A percentile compares a stretch with the other conserved stretches of the same genome.
These are phyloP conservation scores for Leptinotarsa juncta DNA, from an alignment of 2,888 invertebrate species.

Conservation along the genomic window DNA sequence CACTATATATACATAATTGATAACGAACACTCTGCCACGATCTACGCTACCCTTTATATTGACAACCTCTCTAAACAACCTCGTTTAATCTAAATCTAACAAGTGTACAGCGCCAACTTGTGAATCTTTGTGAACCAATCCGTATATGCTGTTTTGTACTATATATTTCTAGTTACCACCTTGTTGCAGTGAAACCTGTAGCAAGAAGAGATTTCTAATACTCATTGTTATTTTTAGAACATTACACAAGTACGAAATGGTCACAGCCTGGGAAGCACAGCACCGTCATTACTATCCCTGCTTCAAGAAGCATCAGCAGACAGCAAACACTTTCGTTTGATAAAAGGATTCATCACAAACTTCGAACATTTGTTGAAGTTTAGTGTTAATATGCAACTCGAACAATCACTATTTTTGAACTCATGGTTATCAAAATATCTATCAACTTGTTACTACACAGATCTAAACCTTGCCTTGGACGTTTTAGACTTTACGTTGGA, in stretches of 20 bases:
- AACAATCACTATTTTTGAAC: conserved; percentile 59
- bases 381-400: conserved; percentile 54
- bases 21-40: no score
- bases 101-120: no score
- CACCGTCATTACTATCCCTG: conserved; percentile 49
- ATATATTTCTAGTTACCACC: no score
- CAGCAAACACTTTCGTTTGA: conserved; percentile 53
- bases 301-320: conserved; percentile 54
- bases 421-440: conserved; percentile 60
- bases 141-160: no score
- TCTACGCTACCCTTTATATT: no score
- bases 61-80: no score
- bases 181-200: no score
- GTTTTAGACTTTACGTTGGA: conserved; percentile 54
- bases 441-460: conserved; percentile 55
- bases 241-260: conserved; percentile 52
- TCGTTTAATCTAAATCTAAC: no score
- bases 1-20: no score
- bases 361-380: conserved; percentile 53
- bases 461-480: conserved; percentile 55
- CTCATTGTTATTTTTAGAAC: background rate
- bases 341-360: conserved; percentile 56
- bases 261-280: conserved; percentile 51
- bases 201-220: no score
- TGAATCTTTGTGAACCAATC: no score